Evolutionary conservation across 2,113 vertebrate genomes (phyloP).

Genomic region (Menura novaehollandiae): DNA sequence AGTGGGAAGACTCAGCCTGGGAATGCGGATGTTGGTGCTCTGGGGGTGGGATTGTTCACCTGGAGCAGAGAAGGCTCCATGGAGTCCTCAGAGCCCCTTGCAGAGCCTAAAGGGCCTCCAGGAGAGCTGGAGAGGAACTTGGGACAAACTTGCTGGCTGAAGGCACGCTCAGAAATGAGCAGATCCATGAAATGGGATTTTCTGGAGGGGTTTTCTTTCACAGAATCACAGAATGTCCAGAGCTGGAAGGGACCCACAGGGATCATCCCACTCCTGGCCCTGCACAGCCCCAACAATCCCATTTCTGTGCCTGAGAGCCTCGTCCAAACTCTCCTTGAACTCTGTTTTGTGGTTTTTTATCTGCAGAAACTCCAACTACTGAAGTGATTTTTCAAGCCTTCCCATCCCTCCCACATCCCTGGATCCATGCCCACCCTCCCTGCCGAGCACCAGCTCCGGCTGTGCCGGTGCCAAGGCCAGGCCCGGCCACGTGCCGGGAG

Average conservation of each 20-base stretch:
- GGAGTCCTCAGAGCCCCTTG: not conserved
- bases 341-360: not conserved
- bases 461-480: not conserved
- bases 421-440: not conserved
- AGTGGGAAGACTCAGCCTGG: not conserved
- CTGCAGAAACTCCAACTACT: not conserved
- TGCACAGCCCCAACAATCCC: not conserved
- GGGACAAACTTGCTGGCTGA: not conserved
- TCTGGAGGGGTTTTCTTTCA: accelerated
- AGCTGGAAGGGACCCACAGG: not conserved
- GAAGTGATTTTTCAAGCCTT: not conserved
- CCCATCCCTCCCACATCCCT: not conserved
- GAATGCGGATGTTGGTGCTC: not conserved
- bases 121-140: not conserved
- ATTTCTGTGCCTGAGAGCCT: accelerated
- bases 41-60: not conserved
- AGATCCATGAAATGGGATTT: not conserved
- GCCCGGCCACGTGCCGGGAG: not conserved
- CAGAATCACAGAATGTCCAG: not conserved
- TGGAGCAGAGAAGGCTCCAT: not conserved
- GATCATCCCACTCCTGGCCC: not conserved
- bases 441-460: not conserved
- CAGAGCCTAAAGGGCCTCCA: not conserved
- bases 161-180: accelerated
- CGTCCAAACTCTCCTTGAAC: not conserved